These are phyloP conservation scores for Notiomystis cincta DNA, from an alignment of 2,113 vertebrate species.

Conservation along the genomic window DNA sequence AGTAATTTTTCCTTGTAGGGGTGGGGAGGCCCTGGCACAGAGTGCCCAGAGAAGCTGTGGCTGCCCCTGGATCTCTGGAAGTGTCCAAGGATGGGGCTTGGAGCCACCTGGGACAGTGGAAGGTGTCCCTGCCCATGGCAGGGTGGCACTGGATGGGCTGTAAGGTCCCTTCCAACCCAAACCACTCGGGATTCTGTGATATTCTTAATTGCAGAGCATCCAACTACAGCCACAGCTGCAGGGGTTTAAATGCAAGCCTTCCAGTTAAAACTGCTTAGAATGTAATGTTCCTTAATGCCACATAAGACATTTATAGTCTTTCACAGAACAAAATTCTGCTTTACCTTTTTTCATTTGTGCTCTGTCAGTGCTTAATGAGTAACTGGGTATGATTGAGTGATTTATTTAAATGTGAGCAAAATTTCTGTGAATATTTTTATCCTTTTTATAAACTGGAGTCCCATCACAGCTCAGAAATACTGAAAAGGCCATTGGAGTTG, in stretches of 20 bases:
- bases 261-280: not conserved
- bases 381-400: not conserved
- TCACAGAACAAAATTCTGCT: not conserved
- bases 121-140: not conserved
- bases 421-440: not conserved
- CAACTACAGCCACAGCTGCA: not conserved
- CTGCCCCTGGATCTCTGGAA: not conserved
- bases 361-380: not conserved
- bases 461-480: not conserved
- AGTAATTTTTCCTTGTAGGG: not conserved
- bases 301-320: not conserved
- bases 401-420: not conserved
- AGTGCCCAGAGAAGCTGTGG: not conserved
- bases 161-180: not conserved
- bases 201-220: not conserved
- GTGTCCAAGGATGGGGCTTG: not conserved
- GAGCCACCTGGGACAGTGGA: accelerated
- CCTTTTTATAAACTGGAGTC: not conserved
- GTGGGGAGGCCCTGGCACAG: not conserved
- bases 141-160: not conserved
- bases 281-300: not conserved
- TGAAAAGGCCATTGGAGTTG: not conserved
- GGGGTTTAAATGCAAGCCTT: not conserved
- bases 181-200: not conserved
- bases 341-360: not conserved